Base-by-base conservation (phyloP, 1,140 invertebrate species). In the Neomicropteryx cornuta region DNA sequence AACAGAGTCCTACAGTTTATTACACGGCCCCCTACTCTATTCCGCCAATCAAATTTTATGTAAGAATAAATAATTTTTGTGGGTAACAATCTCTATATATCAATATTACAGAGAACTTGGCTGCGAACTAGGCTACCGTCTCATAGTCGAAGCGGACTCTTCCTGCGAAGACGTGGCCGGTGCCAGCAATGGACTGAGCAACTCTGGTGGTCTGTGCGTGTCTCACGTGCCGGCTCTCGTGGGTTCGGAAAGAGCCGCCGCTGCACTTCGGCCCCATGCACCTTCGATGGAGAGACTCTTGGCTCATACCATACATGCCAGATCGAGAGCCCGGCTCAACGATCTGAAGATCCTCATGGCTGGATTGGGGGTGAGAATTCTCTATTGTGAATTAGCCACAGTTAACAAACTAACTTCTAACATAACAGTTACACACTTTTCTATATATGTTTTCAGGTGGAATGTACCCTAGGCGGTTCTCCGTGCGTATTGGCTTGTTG, bases 301-400 rank as follows among this genome's bases (percentile, higher is more conserved):
- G n/a, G 90, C 96, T n/a, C 89, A 96, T 52, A 97, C 93, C 0
- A 93, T 97, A 51, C 93, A 97, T 59, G 82, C 96, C 18, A 72
- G 95, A 40, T 92, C 90, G 1, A 75, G 83, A 35, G 81, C 79
- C 45, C 70, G 89, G 14, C 66, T 96, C 4, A 72, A 72, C 21
- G 86, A 93, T 53, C 72, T 95, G n/a, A 85, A 85, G 59, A 77
- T 84, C 42, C 46, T 68, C 18, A 51, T 68, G 5, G 61, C 56
- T n/a, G 62, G 66, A 33, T 50, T 68, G 34, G 65, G 65, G 47
- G 63, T 67, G 22, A 52, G 55, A 39, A 20, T 30, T 23, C 17
- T 36, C 36, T 36, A n/a, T n/a, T n/a, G n/a, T n/a, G n/a, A n/a
- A n/a, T n/a, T n/a, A n/a, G n/a, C n/a, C n/a, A n/a, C n/a, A n/a